phyloP scores from a whole-genome alignment of 2,888 invertebrate genomes.

The Pilophorus perplexus region DNA sequence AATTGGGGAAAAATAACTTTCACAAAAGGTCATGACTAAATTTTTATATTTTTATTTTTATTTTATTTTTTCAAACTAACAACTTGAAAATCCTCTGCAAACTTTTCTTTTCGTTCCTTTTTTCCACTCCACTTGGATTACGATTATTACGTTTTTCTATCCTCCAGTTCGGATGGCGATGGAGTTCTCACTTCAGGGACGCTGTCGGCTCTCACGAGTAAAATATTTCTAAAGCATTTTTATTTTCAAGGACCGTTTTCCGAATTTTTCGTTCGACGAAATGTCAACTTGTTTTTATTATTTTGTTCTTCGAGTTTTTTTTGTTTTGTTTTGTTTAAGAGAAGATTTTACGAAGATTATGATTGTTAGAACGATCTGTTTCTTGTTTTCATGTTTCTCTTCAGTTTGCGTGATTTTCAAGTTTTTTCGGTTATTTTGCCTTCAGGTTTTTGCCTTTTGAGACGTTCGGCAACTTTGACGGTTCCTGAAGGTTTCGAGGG shows the following conservation, averaged over 20 bases:
- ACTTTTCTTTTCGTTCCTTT: no score
- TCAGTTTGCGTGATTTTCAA: no score
- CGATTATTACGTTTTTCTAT: conserved; percentile 29
- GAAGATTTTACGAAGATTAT: no score
- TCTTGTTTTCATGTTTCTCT: conserved; percentile 18
- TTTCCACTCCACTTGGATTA: no score
- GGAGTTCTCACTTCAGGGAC: conserved; percentile 96
- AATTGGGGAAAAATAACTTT: no score
- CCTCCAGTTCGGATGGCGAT: conserved; percentile 84
- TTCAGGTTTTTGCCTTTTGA: neutral
- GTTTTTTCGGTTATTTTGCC: no score
- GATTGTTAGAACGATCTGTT: no score
- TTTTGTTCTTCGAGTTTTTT: conserved; percentile 11
- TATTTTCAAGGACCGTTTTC: conserved; percentile 25
- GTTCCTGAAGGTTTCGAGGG: neutral
- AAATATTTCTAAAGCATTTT: conserved; percentile 50
- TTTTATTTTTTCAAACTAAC: conserved; percentile 10
- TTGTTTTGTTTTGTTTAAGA: neutral
- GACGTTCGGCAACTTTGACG: neutral
- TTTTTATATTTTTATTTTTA: neutral
- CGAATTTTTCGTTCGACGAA: conserved; percentile 17
- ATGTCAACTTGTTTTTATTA: neutral
- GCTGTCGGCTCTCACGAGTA: conserved; percentile 87
- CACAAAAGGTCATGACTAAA: no score
- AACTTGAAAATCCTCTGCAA: no score